Percentiles rank a stretch among this genome's conserved stretches.
Evolutionary conservation across 1,140 invertebrate genomes (phyloP).

Genomic region (Adelges cooleyi): DNA sequence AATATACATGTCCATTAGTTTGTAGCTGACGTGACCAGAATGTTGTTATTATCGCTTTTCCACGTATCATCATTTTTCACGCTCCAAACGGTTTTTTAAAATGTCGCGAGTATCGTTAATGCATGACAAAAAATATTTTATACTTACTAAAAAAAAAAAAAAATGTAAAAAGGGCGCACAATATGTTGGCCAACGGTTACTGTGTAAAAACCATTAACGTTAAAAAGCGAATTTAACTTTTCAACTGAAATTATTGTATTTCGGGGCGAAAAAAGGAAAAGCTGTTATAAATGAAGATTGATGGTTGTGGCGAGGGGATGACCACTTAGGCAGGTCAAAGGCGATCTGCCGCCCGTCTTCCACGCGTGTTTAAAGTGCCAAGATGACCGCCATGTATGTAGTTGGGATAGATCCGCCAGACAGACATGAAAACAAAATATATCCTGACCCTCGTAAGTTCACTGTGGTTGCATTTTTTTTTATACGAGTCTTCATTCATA

Average conservation of each 20-base stretch:
- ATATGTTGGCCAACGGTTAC: not conserved
- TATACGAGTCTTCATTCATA: no score
- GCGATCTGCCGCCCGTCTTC: not conserved
- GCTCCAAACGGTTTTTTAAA: constrained; percentile 17
- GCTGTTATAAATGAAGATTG: constrained; percentile 18
- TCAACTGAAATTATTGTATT: not conserved
- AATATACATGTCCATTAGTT: constrained; percentile 4
- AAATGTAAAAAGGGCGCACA: not conserved
- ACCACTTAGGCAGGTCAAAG: not conserved
- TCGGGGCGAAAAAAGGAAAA: not conserved
- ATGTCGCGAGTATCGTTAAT: not conserved
- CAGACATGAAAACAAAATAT: no score
- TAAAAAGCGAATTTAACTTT: constrained; percentile 18
- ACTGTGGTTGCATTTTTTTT: no score
- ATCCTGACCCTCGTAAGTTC: no score
- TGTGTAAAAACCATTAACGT: constrained; percentile 1
- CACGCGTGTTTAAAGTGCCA: not conserved
- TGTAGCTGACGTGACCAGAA: constrained; percentile 8
- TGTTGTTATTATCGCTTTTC: not conserved
- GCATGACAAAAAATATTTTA: no score
- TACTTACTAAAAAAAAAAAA: not conserved
- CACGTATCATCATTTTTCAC: constrained; percentile 15
- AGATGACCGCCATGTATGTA: no score
- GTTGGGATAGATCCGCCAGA: no score
- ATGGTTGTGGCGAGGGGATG: not conserved